Conservation (phyloP, 1,140 invertebrate species). For the Drosophila pachea region DNA sequence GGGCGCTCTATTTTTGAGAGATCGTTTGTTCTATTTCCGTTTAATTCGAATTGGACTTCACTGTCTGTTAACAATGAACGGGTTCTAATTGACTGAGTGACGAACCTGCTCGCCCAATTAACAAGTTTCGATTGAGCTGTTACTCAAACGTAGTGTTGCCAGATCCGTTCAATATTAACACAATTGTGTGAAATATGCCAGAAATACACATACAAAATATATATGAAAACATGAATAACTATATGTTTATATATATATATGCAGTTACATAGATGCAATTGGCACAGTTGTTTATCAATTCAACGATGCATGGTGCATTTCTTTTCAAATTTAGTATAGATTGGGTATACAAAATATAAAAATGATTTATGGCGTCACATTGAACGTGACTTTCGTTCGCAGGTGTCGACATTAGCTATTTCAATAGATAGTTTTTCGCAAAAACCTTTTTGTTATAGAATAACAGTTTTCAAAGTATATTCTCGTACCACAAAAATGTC, state of each 20-base stretch:
- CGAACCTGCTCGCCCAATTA: conserved; percentile 65
- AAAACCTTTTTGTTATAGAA: no score
- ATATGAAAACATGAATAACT: neutral
- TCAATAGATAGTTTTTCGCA: conserved; percentile 26
- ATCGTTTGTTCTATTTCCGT: conserved; percentile 47
- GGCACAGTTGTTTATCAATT: conserved; percentile 40
- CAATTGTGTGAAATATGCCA: conserved; percentile 39
- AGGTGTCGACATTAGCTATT: conserved; percentile 32
- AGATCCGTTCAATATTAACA: conserved; percentile 44
- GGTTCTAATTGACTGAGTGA: conserved; percentile 44
- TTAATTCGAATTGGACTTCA: conserved; percentile 35
- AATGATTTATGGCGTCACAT: conserved; percentile 28
- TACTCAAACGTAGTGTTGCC: conserved; percentile 32
- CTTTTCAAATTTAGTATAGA: conserved; percentile 33
- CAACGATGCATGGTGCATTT: conserved; percentile 35
- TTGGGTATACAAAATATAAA: conserved; percentile 12
- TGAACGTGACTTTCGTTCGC: conserved; percentile 43
- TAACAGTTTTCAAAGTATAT: no score
- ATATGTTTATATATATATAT: conserved; percentile 3
- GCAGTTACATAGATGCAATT: neutral
- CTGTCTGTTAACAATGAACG: conserved; percentile 33
- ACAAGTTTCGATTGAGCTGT: conserved; percentile 67
- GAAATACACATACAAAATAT: conserved; percentile 1
- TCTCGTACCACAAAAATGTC: no score
- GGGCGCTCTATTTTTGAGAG: conserved; percentile 29